phyloP scores from a whole-genome alignment of 2,113 vertebrate species.

The Rhineura floridana region DNA sequence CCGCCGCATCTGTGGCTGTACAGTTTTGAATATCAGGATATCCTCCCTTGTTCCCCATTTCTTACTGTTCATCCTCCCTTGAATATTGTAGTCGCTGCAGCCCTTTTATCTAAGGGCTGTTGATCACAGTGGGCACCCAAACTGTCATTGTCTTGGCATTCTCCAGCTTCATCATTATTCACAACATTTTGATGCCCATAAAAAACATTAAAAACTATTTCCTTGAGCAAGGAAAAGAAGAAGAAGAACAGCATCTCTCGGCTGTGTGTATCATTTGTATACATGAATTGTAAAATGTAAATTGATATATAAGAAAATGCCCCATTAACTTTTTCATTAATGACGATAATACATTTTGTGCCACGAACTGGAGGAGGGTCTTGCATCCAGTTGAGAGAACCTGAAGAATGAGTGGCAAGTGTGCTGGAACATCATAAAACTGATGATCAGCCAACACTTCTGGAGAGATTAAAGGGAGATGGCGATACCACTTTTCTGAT shows the following conservation, averaged over 20 bases:
- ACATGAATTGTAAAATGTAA: conserved; percentile 98
- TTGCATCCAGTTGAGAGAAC: conserved; percentile 74
- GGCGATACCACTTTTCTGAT: conserved; percentile 39
- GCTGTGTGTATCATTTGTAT: conserved; percentile 96
- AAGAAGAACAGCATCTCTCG: conserved; percentile 87
- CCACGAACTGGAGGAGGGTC: conserved; percentile 85
- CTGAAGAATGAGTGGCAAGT: conserved; percentile 75
- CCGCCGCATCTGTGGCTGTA: conserved; percentile 55
- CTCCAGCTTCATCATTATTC: conserved; percentile 97
- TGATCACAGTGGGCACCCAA: conserved; percentile 84
- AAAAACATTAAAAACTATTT: conserved; percentile 99
- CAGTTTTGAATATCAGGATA: conserved; percentile 58
- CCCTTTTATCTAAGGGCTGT: conserved; percentile 88
- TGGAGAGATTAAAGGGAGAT: neutral
- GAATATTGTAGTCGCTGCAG: conserved; percentile 75
- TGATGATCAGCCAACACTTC: conserved; percentile 43
- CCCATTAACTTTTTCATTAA: conserved; percentile 99
- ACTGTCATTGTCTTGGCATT: conserved; percentile 93
- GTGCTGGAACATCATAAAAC: conserved; percentile 71
- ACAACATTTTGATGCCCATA: conserved; percentile 95
- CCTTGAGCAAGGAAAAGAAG: conserved; percentile 80
- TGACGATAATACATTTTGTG: conserved; percentile 97
- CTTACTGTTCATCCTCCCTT: conserved; percentile 72
- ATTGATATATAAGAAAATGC: conserved; percentile 99
- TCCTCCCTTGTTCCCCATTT: conserved; percentile 70